Evolutionary conservation across 2,797 vertebrate species (phyloP), one percentile per base, ranked within the genome.

Genomic region (Sebastes trivittatus): DNA sequence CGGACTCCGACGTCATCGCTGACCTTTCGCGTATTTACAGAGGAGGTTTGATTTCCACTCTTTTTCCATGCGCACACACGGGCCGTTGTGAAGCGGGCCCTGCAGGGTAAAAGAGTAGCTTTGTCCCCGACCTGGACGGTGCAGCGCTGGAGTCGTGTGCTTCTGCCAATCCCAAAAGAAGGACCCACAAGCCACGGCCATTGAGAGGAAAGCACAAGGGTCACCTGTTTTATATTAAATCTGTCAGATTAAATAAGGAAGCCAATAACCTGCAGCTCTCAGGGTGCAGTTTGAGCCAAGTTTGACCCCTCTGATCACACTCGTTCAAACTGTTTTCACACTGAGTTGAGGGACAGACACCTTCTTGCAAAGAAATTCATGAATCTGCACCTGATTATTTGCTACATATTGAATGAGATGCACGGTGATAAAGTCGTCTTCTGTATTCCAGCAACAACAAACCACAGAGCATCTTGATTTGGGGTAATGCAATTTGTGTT

Each of bases 1-100:
- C 10, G 77, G 72, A 78, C 81, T 86, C 92, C 87, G 88, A 94
- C 91, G 93, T 94, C 94, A 94, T 87, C 75, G 1, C 86, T 94
- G 92, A 95, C 94, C 93, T 96, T 95, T 96, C 72, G 81, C 85
- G 90, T 95, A 92, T 96, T 95, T 94, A 92, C 90, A 92, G 92
- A 95, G 88, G 86, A 89, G 92, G 85, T 93, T 94, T 93, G 79
- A 95, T 94, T 95, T 95, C 86, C 91, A 89, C 87, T 84, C 82
- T 85, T 93, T 94, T 93, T 94, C 91, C 93, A 92, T 86, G 84
- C 93, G 89, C 92, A 95, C 94, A 94, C 92, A 90, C 23, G 88
- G 82, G 91, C 77, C 76, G 89, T 93, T 95, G 93, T 94, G 89
- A 90, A 84, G 86, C 77, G 25, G 72, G 72, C 52, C 70, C 49